Percentiles rank a stretch among this genome's conserved stretches.
Conservation (phyloP, 2,888 invertebrate species). For the Drosophila trichaetosa region DNA sequence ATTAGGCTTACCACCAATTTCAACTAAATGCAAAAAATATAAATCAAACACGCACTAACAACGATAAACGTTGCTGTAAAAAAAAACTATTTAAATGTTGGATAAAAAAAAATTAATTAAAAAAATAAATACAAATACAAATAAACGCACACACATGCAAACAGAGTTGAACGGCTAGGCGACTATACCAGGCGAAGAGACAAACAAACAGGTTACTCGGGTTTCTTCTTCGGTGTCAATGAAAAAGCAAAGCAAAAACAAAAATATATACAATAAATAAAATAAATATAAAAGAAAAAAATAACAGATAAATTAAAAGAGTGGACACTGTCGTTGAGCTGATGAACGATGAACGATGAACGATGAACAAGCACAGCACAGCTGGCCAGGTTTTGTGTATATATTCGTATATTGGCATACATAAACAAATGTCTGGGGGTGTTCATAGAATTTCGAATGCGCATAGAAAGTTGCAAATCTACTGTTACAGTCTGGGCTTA, state of each 20-base stretch:
- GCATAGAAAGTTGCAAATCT: slow-evolving; percentile 66
- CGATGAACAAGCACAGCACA: slow-evolving; percentile 16
- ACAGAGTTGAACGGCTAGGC: slow-evolving; percentile 45
- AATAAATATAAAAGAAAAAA: slow-evolving; percentile 27
- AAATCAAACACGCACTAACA: slow-evolving; percentile 40
- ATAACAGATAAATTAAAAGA: slow-evolving; percentile 54
- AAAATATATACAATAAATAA: slow-evolving; percentile 28
- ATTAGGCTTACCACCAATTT: slow-evolving; percentile 13
- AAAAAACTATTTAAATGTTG: slow-evolving; percentile 48
- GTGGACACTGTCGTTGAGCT: slow-evolving; percentile 25
- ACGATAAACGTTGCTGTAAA: slow-evolving; percentile 17
- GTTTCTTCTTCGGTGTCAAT: slow-evolving; percentile 80
- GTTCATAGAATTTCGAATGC: slow-evolving; percentile 54
- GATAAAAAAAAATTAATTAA: slow-evolving; percentile 54
- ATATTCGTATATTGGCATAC: neutral
- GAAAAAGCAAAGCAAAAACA: slow-evolving; percentile 58
- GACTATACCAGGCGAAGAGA: slow-evolving; percentile 40
- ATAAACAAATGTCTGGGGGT: slow-evolving; percentile 27
- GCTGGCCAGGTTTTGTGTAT: slow-evolving; percentile 46
- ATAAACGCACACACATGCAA: slow-evolving; percentile 3
- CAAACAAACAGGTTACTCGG: slow-evolving; percentile 76
- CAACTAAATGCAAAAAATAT: slow-evolving; percentile 6
- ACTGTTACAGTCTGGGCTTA: slow-evolving; percentile 29
- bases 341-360: slow-evolving; percentile 37
- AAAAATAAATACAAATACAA: slow-evolving; percentile 18